Conservation (phyloP, 1,140 invertebrate genomes). For the Lucilia sericata region DNA sequence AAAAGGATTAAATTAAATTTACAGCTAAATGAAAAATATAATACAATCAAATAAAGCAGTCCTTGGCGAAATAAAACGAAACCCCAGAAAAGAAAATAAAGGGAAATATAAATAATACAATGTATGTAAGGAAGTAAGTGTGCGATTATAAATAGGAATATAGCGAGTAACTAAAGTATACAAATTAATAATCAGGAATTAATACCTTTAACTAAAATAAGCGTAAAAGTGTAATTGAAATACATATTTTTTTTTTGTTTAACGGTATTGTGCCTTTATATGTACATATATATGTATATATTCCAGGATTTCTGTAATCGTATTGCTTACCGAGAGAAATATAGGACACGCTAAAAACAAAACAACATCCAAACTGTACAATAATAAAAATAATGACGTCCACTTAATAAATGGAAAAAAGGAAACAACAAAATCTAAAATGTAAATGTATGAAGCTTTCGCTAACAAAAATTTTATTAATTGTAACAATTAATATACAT, state of each 20-base stretch:
- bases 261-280: background rate
- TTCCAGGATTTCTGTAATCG: no score
- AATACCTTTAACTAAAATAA: slow-evolving; percentile 1
- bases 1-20: slow-evolving; percentile 40
- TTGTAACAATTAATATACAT: slow-evolving; percentile 5
- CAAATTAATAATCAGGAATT: slow-evolving; percentile 27
- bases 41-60: background rate
- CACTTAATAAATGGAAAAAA: background rate
- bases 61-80: background rate
- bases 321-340: no score
- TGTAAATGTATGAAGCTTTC: slow-evolving; percentile 4
- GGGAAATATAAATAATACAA: background rate
- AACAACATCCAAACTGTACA: background rate
- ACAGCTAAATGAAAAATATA: slow-evolving; percentile 25
- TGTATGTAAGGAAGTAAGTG: background rate
- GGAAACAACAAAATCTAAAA: background rate
- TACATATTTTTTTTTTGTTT: background rate
- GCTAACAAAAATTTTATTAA: background rate
- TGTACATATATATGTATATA: background rate
- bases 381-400: slow-evolving; percentile 13
- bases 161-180: background rate
- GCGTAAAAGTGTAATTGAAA: slow-evolving; percentile 20
- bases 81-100: background rate
- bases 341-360: background rate
- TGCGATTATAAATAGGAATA: background rate